Evolutionary conservation across 2,113 vertebrate species (phyloP).

Genomic region (Corythornis vintsioides): DNA sequence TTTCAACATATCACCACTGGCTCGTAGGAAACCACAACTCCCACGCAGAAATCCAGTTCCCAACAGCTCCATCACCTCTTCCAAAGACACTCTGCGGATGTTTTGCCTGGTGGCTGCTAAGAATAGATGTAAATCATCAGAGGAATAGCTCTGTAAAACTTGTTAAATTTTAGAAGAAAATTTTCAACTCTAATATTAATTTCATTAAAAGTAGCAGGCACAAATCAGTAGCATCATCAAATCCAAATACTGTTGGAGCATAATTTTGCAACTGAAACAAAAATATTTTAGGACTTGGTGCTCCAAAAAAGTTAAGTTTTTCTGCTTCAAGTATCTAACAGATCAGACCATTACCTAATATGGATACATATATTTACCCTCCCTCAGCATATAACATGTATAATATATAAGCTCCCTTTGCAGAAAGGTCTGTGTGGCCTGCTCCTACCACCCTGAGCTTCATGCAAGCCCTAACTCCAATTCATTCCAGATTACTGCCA

Average conservation of each 20-base stretch:
- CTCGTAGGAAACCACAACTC: conserved; percentile 88
- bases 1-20: conserved; percentile 92
- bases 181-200: background rate
- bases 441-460: background rate
- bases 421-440: background rate
- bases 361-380: fast-evolving
- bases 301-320: background rate
- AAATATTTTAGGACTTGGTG: background rate
- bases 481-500: background rate
- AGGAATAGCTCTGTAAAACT: background rate
- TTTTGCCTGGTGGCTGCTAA: conserved; percentile 73
- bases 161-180: background rate
- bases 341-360: background rate
- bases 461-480: background rate
- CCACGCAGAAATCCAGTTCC: conserved; percentile 89
- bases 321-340: background rate
- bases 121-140: background rate
- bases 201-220: background rate
- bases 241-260: background rate
- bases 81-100: conserved; percentile 78
- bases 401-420: background rate
- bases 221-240: background rate
- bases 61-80: conserved; percentile 89
- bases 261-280: background rate
- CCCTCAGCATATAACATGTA: background rate